Percentiles rank a stretch among this genome's conserved stretches.
Evolutionary conservation across 2,888 invertebrate genomes (phyloP).

Genomic region (Furcula furcula): DNA sequence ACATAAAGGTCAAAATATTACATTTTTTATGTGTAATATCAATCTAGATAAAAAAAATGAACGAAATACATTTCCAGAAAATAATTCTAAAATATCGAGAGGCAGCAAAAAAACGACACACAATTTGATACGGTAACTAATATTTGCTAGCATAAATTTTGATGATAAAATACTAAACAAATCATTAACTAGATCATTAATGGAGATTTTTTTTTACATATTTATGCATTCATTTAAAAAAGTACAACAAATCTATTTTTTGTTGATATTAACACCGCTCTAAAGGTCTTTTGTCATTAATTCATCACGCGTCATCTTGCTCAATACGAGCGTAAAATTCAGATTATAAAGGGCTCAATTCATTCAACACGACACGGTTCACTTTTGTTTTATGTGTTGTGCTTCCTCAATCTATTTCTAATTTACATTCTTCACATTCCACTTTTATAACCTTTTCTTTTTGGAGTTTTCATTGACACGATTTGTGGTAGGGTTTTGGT

Average conservation of each 20-base stretch:
- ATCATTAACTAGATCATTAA: too few species aligned
- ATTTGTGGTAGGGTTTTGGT: not conserved
- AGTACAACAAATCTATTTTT: not conserved
- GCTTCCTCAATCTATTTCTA: not conserved
- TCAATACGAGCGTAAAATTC: not conserved
- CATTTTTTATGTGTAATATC: too few species aligned
- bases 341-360: not conserved
- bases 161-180: too few species aligned
- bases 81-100: too few species aligned
- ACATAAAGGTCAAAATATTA: too few species aligned
- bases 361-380: not conserved
- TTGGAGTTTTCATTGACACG: not conserved
- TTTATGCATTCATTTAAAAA: too few species aligned
- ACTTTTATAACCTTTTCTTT: not conserved
- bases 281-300: constrained; percentile 1
- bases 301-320: not conserved
- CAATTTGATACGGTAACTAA: too few species aligned
- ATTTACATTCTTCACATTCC: not conserved
- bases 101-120: too few species aligned
- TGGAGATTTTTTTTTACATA: too few species aligned
- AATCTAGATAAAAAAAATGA: too few species aligned
- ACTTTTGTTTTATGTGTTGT: not conserved
- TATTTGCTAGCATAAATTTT: too few species aligned
- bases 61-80: too few species aligned
- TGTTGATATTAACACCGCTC: not conserved